phyloP scores from a whole-genome alignment of 2,888 invertebrate species.

The Caenorhabditis drosophilae region DNA sequence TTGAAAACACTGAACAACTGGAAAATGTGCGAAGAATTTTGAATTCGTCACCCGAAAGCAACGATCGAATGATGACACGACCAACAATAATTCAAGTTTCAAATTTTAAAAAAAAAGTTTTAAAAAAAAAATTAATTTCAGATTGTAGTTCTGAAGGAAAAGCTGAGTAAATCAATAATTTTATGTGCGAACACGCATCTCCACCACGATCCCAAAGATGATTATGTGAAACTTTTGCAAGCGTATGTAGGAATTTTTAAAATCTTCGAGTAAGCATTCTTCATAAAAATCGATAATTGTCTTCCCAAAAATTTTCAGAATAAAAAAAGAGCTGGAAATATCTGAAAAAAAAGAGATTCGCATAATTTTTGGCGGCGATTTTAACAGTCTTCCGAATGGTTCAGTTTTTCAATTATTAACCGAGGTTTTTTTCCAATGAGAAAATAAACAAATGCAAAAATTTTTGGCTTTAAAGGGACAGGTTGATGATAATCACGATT shows the following conservation, averaged over 20 bases:
- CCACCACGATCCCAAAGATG: conserved; percentile 89
- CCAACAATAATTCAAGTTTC: conserved; percentile 19
- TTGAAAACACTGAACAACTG: too few relatives aligned
- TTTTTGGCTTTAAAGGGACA: too few relatives aligned
- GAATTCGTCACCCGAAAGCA: conserved; percentile 3
- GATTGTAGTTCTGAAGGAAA: conserved; percentile 9
- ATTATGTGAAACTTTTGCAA: conserved; percentile 86
- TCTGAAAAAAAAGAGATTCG: conserved; percentile 1
- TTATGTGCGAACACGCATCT: conserved; percentile 84
- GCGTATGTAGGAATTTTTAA: conserved; percentile 11
- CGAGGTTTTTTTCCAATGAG: too few relatives aligned
- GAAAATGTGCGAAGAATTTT: conserved; percentile 18
- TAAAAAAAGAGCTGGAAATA: neutral
- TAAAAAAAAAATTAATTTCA: too few relatives aligned
- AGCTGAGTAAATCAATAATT: conserved; percentile 2
- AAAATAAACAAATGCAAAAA: too few relatives aligned
- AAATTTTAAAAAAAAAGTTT: too few relatives aligned
- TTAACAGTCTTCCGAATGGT: conserved; percentile 85
- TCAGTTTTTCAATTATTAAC: conserved; percentile 77
- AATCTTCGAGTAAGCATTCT: conserved; percentile 6
- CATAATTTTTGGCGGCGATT: conserved; percentile 86
- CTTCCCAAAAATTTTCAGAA: neutral
- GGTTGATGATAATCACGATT: too few relatives aligned
- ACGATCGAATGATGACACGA: conserved; percentile 6
- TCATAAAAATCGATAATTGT: neutral